phyloP scores from a whole-genome alignment of 2,113 vertebrate species.

The Sprattus sprattus region DNA sequence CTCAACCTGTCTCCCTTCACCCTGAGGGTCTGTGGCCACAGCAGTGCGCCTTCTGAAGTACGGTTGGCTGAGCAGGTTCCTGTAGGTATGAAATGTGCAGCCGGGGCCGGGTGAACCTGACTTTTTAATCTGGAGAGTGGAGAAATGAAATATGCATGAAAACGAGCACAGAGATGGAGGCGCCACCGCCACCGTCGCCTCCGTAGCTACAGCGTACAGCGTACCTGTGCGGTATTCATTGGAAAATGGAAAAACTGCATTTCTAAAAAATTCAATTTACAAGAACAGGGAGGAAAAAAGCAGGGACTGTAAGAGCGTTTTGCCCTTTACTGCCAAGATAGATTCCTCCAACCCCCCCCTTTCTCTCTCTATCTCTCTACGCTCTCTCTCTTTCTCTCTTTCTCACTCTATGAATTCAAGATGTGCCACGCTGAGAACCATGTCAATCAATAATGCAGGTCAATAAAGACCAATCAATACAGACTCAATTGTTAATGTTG shows the following conservation, averaged over 20 bases:
- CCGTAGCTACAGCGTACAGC: not conserved
- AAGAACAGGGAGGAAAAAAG: not conserved
- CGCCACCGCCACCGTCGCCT: not conserved
- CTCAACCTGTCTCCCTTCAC: not conserved
- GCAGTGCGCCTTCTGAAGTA: not conserved
- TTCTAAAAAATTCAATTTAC: conserved; percentile 15
- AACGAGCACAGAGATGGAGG: not conserved
- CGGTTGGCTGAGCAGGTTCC: not conserved
- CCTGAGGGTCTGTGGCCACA: not conserved
- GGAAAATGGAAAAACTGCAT: not conserved
- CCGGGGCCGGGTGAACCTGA: not conserved
- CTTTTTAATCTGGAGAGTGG: not conserved
- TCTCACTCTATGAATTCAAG: conserved; percentile 27
- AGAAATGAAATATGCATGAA: not conserved
- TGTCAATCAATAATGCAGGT: conserved; percentile 7
- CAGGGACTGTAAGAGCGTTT: not conserved
- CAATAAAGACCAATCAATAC: not conserved
- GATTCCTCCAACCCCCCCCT: conserved; percentile 21
- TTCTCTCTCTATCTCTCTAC: not conserved
- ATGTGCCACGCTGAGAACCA: not conserved
- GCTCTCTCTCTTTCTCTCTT: not conserved
- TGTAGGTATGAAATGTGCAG: not conserved
- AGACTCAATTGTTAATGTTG: not conserved
- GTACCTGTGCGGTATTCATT: not conserved
- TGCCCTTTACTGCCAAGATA: not conserved